phyloP scores from a whole-genome alignment of 1,140 invertebrate species.

The Drosophila cardini region DNA sequence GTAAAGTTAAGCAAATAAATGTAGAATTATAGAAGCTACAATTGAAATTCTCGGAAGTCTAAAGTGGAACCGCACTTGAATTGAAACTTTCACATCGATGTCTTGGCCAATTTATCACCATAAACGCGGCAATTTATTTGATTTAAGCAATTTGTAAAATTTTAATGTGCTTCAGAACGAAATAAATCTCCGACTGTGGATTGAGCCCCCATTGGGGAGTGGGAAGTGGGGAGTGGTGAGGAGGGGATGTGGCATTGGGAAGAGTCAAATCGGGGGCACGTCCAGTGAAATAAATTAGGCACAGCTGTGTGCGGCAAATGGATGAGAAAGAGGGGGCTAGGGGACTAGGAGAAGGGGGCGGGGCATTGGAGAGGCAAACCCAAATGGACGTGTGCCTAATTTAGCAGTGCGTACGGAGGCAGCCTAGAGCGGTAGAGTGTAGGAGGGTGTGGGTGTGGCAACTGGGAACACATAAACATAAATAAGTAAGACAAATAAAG shows the following conservation, averaged over 20 bases:
- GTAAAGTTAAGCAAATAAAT: conserved; percentile 4
- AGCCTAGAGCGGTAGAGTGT: background rate
- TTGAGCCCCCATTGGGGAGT: conserved; percentile 44
- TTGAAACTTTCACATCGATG: conserved; percentile 63
- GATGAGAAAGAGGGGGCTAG: conserved; percentile 7
- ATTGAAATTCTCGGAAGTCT: conserved; percentile 1
- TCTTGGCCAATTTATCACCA: conserved; percentile 75
- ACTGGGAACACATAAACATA: conserved; percentile 70
- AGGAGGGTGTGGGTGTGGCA: conserved; percentile 9
- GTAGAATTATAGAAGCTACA: background rate
- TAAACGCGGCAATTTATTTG: conserved; percentile 80
- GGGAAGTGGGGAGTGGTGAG: conserved; percentile 19
- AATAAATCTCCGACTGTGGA: conserved; percentile 76
- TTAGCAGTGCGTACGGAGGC: conserved; percentile 50
- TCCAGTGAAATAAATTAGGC: conserved; percentile 80
- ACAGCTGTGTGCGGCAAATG: conserved; percentile 61
- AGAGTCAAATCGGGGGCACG: conserved; percentile 60
- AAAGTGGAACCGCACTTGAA: conserved; percentile 39
- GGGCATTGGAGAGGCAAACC: conserved; percentile 1
- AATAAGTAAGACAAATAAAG: conserved; percentile 80
- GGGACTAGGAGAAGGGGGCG: conserved; percentile 10
- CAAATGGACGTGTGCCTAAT: conserved; percentile 71
- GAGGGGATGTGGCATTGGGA: conserved; percentile 12
- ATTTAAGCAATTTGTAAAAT: conserved; percentile 81
- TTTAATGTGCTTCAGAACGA: conserved; percentile 78